These are phyloP conservation scores for Ridgeia piscesae DNA, from an alignment of 1,140 invertebrate genomes.

Conservation along the genomic window DNA sequence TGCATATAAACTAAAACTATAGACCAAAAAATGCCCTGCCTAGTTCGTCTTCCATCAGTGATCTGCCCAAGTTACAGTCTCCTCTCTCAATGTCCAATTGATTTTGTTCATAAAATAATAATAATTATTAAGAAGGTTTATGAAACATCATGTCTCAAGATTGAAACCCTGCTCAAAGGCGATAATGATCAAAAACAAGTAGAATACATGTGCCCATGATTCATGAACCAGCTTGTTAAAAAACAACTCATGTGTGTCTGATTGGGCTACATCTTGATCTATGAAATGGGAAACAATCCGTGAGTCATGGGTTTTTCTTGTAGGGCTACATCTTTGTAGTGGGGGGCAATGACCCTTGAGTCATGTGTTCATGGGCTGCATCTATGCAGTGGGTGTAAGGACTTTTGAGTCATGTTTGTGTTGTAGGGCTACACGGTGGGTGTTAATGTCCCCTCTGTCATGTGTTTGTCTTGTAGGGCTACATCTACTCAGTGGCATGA, in stretches of 20 bases:
- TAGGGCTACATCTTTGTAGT: not conserved
- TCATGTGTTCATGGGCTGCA: not conserved
- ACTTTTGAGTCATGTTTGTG: not conserved
- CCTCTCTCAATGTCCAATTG: no score
- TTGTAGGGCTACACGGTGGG: not conserved
- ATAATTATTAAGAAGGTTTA: no score
- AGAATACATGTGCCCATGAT: no score
- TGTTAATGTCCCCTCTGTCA: conserved; percentile 40
- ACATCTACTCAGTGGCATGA: not conserved
- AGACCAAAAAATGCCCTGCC: no score
- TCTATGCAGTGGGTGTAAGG: not conserved
- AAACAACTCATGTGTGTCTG: not conserved
- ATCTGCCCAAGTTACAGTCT: no score
- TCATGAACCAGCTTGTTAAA: no score
- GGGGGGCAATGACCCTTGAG: not conserved
- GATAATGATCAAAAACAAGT: no score
- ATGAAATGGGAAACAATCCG: conserved; percentile 74
- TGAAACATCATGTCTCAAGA: no score
- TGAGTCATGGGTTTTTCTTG: not conserved
- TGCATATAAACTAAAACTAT: no score
- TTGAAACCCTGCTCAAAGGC: no score
- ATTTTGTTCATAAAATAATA: no score
- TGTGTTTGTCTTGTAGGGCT: not conserved
- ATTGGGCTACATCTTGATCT: conserved; percentile 51
- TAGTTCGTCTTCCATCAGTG: no score